Evolutionary conservation across 2,888 invertebrate species (phyloP).

Genomic region (Leptarthrus brevirostris): DNA sequence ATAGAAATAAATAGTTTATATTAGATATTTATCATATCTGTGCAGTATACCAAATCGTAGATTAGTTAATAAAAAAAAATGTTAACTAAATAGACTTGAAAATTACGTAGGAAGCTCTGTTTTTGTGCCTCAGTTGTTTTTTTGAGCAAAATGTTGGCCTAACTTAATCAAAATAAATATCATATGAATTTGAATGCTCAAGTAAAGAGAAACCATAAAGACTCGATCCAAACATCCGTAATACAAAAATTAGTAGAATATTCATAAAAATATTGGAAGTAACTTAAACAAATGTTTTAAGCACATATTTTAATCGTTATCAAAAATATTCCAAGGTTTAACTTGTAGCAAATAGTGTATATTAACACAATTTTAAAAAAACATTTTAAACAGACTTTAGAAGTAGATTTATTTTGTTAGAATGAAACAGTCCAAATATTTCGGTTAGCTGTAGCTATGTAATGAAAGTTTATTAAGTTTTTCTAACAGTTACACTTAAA

Average conservation of each 20-base stretch:
- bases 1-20: neutral
- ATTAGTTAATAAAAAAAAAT: constrained; percentile 4
- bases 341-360: neutral
- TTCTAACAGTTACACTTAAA: too few species aligned
- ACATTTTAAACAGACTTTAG: too few species aligned
- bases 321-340: neutral
- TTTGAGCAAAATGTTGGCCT: neutral
- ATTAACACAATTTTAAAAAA: neutral
- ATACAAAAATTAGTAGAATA: neutral
- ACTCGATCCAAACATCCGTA: neutral
- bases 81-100: constrained; percentile 32
- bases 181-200: constrained; percentile 10
- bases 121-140: neutral
- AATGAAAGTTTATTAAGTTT: too few species aligned
- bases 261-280: neutral
- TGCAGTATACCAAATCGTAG: constrained; percentile 33
- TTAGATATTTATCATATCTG: constrained; percentile 22
- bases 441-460: too few species aligned
- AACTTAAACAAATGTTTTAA: neutral
- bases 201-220: neutral
- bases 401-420: too few species aligned
- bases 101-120: neutral
- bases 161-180: neutral
- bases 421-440: too few species aligned
- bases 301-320: neutral